phyloP scores from a whole-genome alignment of 2,797 vertebrate species.

The Cetoscarus ocellatus region DNA sequence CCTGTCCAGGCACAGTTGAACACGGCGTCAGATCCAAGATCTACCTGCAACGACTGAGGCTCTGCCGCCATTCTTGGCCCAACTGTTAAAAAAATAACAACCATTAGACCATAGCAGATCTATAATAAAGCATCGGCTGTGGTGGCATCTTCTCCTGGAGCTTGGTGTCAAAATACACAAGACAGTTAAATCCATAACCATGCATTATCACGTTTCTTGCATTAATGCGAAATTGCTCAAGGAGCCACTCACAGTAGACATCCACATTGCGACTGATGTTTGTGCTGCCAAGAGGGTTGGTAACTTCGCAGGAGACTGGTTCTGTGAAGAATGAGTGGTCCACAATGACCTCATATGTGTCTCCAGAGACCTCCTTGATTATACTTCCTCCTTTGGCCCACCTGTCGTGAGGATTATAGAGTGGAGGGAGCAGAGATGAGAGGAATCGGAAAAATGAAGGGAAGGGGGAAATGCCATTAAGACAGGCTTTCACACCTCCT shows the following conservation, averaged over 20 bases:
- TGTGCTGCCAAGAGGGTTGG: conserved; percentile 95
- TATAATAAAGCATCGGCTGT: conserved; percentile 18
- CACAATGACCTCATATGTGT: conserved; percentile 93
- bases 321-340: conserved; percentile 98
- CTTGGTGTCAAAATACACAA: conserved; percentile 15
- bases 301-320: conserved; percentile 96
- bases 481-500: conserved; percentile 54
- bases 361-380: conserved; percentile 93
- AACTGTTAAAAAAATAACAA: conserved; percentile 80
- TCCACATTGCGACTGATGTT: conserved; percentile 98
- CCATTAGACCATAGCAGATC: conserved; percentile 15
- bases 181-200: conserved; percentile 9
- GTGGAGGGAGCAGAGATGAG: conserved; percentile 12
- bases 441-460: conserved; percentile 25
- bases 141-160: conserved; percentile 1
- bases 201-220: conserved; percentile 11
- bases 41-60: conserved; percentile 95
- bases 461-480: conserved; percentile 45
- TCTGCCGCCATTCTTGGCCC: conserved; percentile 96
- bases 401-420: conserved; percentile 75
- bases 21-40: conserved; percentile 93
- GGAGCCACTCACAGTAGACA: conserved; percentile 94
- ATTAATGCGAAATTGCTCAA: background rate
- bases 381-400: conserved; percentile 97
- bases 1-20: conserved; percentile 99